A percentile compares a stretch with the other conserved stretches of the same genome.
Conservation (phyloP, 2,113 vertebrate genomes). For the Mirounga angustirostris region DNA sequence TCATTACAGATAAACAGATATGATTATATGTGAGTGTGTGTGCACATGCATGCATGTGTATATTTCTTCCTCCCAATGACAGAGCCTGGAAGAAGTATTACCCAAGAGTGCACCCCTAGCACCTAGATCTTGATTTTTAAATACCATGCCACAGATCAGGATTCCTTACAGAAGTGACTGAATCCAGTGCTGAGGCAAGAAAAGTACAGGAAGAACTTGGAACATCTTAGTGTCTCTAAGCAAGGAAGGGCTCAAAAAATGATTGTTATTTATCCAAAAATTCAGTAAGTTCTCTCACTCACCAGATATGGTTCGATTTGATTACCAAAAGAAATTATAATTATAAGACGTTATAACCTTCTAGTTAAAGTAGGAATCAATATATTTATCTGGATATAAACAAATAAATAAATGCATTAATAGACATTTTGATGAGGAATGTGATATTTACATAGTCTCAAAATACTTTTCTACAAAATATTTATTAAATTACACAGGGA, state of each 20-base stretch:
- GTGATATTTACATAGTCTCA: not conserved
- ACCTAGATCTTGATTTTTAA: not conserved
- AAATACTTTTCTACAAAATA: not conserved
- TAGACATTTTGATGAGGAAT: not conserved
- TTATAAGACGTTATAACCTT: not conserved
- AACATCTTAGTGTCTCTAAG: not conserved
- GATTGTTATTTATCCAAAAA: not conserved
- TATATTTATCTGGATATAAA: not conserved
- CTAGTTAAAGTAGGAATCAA: not conserved
- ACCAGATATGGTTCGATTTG: not conserved
- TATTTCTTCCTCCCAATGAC: not conserved
- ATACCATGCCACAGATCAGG: too few relatives aligned
- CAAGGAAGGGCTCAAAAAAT: not conserved
- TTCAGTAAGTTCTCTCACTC: not conserved
- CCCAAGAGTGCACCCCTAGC: not conserved
- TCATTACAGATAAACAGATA: not conserved
- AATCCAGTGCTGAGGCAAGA: not conserved
- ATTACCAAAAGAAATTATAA: not conserved
- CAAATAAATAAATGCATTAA: not conserved
- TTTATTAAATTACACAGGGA: not conserved
- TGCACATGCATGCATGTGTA: not conserved
- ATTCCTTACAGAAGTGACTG: not conserved
- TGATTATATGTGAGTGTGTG: fast-evolving
- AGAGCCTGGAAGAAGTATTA: fast-evolving
- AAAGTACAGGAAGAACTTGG: not conserved